Percentiles rank a stretch among this genome's conserved stretches.
Evolutionary conservation across 2,888 invertebrate species (phyloP).

Genomic region (Ormyrus pomaceus): DNA sequence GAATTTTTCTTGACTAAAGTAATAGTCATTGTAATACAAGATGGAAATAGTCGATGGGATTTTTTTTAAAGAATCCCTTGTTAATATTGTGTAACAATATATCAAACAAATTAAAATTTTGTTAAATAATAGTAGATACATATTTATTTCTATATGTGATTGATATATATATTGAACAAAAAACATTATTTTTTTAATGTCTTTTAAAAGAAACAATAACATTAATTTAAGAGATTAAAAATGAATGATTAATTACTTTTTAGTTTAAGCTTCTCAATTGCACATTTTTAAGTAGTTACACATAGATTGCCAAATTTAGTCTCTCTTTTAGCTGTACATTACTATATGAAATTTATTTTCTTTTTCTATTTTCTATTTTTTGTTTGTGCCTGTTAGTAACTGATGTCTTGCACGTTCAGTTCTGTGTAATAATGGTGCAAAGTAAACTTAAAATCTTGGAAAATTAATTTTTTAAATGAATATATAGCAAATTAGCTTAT

Average conservation of each 20-base stretch:
- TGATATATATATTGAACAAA: background rate
- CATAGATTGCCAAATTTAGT: constrained; percentile 50
- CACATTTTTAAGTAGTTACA: constrained; percentile 44
- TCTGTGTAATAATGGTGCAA: constrained; percentile 44
- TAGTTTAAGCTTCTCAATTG: constrained; percentile 31
- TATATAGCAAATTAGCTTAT: constrained; percentile 11
- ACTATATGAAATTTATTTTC: constrained; percentile 47
- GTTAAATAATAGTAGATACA: background rate
- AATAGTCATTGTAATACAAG: background rate
- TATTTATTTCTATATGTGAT: too few relatives aligned
- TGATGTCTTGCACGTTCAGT: constrained; percentile 45
- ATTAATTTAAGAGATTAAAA: constrained; percentile 3
- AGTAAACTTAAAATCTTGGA: constrained; percentile 56
- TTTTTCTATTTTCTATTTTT: constrained; percentile 48
- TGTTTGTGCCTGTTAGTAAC: constrained; percentile 52
- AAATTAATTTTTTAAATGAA: constrained; percentile 52
- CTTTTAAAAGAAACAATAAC: constrained; percentile 2
- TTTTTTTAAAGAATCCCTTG: too few relatives aligned
- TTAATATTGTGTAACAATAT: too few relatives aligned
- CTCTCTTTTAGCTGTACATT: constrained; percentile 56
- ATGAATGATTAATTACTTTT: background rate
- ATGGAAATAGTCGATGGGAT: too few relatives aligned
- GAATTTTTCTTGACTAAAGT: background rate
- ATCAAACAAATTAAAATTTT: too few relatives aligned
- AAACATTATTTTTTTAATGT: background rate